phyloP scores from a whole-genome alignment of 2,113 vertebrate genomes.

The Melanostigma gelatinosum region DNA sequence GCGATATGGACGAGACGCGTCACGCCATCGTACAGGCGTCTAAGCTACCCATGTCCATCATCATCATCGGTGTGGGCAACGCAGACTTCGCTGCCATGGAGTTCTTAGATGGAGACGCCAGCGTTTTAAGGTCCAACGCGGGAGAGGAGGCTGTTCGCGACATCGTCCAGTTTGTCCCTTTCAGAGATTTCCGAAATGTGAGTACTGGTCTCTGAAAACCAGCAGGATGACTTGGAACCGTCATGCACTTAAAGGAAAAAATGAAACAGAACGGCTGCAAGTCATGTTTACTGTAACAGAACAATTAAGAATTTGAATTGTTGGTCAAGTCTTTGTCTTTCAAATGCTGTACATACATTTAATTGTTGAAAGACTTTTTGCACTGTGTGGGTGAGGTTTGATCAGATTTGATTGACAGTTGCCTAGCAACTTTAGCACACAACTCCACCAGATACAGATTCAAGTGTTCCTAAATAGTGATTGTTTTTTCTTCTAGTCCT shows the following conservation, averaged over 20 bases:
- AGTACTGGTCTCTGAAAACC: slow-evolving; percentile 68
- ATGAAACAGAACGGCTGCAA: background rate
- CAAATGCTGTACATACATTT: background rate
- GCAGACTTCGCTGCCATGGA: slow-evolving; percentile 98
- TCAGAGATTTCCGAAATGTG: slow-evolving; percentile 96
- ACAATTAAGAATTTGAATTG: background rate
- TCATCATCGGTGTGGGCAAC: slow-evolving; percentile 97
- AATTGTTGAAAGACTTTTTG: background rate
- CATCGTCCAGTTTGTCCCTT: slow-evolving; percentile 98
- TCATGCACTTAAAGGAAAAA: background rate
- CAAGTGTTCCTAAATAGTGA: background rate
- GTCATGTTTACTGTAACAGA: background rate
- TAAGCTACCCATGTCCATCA: slow-evolving; percentile 98
- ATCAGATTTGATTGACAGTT: background rate
- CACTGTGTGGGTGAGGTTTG: background rate
- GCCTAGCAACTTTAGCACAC: background rate
- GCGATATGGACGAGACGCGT: slow-evolving; percentile 97
- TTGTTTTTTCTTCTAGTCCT: background rate
- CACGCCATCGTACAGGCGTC: slow-evolving; percentile 94
- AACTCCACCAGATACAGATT: background rate
- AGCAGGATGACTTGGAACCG: background rate
- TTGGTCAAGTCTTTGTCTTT: background rate
- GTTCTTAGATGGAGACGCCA: slow-evolving; percentile 95
- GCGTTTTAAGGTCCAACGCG: slow-evolving; percentile 88
- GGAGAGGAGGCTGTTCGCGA: slow-evolving; percentile 94